These are phyloP conservation scores for Parauchenoglanis ngamensis DNA, from an alignment of 2,797 vertebrate species.

Conservation along the genomic window DNA sequence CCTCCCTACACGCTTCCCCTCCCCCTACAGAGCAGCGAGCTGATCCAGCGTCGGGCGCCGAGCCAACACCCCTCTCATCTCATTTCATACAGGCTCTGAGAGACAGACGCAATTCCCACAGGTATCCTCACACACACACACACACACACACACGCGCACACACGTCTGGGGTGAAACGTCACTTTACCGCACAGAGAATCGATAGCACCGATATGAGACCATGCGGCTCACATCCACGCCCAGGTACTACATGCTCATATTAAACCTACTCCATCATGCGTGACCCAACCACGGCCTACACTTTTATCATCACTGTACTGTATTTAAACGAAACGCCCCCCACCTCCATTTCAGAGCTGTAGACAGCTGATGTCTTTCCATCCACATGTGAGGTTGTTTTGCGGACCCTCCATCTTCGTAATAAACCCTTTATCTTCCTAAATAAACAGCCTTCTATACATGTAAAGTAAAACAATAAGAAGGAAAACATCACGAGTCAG, in stretches of 20 bases:
- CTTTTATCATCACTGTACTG: too few relatives aligned
- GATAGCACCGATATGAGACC: background rate
- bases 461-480: background rate
- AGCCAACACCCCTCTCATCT: constrained; percentile 50
- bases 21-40: constrained; percentile 30
- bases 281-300: too few relatives aligned
- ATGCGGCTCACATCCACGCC: background rate
- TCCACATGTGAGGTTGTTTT: background rate
- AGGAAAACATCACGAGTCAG: background rate
- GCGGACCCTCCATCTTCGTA: background rate
- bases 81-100: constrained; percentile 36
- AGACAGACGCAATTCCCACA: constrained; percentile 45
- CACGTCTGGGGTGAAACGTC: background rate
- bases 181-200: background rate
- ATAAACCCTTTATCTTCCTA: too few relatives aligned
- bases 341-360: background rate
- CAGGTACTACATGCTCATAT: background rate
- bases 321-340: background rate
- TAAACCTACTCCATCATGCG: background rate
- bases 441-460: background rate
- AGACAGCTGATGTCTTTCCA: background rate
- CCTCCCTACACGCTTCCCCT: constrained; percentile 27
- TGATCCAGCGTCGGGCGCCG: constrained; percentile 41
- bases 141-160: constrained; percentile 2
- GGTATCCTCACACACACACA: constrained; percentile 24